A percentile compares a stretch with the other conserved stretches of the same genome.
Conservation (phyloP, 2,113 vertebrate species). For the Gadus macrocephalus region DNA sequence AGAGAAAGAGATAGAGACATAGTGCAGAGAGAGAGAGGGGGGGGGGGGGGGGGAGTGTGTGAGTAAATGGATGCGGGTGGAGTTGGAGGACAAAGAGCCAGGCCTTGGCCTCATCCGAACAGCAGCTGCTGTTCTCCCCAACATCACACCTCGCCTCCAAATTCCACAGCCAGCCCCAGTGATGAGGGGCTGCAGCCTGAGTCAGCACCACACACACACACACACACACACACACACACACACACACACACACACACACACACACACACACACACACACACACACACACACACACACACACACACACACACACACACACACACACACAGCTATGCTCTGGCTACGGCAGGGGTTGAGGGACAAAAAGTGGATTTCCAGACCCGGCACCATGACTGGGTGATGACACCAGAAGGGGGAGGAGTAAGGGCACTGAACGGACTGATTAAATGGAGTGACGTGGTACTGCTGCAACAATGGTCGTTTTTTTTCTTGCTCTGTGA, state of each 20-base stretch:
- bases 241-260: conserved; percentile 50
- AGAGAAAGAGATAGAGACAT: conserved; percentile 13
- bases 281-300: conserved; percentile 49
- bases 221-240: conserved; percentile 41
- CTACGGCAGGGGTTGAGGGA: conserved; percentile 37
- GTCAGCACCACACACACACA: conserved; percentile 65
- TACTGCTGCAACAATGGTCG: too few relatives aligned
- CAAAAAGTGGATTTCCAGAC: conserved; percentile 26
- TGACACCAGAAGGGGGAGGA: not conserved
- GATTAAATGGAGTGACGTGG: too few relatives aligned
- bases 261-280: conserved; percentile 44
- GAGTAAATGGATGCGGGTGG: not conserved
- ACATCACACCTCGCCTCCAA: conserved; percentile 65
- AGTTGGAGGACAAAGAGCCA: conserved; percentile 47
- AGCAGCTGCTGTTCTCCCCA: conserved; percentile 62
- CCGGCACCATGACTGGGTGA: not conserved
- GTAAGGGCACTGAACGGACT: conserved; percentile 1
- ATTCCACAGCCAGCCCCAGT: conserved; percentile 62
- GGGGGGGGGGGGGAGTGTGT: not conserved
- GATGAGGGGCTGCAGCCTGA: conserved; percentile 58
- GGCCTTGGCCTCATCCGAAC: conserved; percentile 56
- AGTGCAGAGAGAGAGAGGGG: not conserved
- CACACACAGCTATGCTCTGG: conserved; percentile 29
- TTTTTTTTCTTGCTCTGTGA: too few relatives aligned
- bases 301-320: conserved; percentile 52